Evolutionary conservation across 2,797 vertebrate genomes (phyloP).

Genomic region (Channa striata): DNA sequence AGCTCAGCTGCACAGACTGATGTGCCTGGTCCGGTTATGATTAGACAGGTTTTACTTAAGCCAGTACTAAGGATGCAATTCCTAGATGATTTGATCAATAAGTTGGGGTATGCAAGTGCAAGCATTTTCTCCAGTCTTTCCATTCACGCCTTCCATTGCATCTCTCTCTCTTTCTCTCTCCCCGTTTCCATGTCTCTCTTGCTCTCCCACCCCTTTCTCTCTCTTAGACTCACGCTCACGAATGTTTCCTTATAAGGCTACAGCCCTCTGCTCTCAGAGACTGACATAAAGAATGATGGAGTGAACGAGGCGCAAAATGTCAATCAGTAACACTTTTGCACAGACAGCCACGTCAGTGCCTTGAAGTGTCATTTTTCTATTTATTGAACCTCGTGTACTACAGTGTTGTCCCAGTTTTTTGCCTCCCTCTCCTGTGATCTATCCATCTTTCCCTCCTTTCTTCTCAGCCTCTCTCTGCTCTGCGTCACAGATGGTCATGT

Average conservation of each 20-base stretch:
- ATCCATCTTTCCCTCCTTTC: constrained; percentile 74
- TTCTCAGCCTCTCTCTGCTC: constrained; percentile 62
- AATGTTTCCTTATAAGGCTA: constrained; percentile 82
- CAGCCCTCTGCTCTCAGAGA: constrained; percentile 66
- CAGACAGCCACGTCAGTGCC: constrained; percentile 23
- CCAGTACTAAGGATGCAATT: constrained; percentile 46
- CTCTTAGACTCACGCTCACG: constrained; percentile 51
- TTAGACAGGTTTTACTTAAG: constrained; percentile 57
- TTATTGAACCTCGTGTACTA: constrained; percentile 31
- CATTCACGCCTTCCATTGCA: constrained; percentile 52
- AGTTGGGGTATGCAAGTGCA: constrained; percentile 36
- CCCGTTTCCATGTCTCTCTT: constrained; percentile 34
- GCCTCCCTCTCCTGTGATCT: constrained; percentile 41
- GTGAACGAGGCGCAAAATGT: constrained; percentile 52
- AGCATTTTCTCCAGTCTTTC: constrained; percentile 53
- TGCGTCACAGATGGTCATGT: constrained; percentile 75
- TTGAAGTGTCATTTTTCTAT: constrained; percentile 31
- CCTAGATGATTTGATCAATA: constrained; percentile 42
- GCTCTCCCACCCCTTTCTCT: constrained; percentile 56
- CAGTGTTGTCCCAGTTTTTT: constrained; percentile 55
- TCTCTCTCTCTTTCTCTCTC: constrained; percentile 31
- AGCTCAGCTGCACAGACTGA: constrained; percentile 11
- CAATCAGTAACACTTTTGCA: constrained; percentile 25
- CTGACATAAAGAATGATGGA: constrained; percentile 58
- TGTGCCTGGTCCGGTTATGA: constrained; percentile 50